These are phyloP conservation scores for Cantharis rufa DNA, from an alignment of 2,888 invertebrate species.

Conservation along the genomic window DNA sequence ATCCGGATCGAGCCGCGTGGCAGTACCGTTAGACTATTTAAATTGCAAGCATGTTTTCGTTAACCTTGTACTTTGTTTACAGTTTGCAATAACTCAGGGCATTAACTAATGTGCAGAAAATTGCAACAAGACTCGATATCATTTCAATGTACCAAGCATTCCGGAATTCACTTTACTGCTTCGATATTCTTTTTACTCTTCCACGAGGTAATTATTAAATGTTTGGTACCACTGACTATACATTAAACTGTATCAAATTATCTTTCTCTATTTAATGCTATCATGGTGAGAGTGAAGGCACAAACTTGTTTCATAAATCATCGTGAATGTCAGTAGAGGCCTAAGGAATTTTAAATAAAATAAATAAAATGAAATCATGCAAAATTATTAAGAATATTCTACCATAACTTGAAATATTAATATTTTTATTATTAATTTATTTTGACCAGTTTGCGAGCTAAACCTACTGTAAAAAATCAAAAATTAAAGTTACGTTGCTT, in stretches of 20 bases:
- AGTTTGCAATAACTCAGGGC: conserved; percentile 27
- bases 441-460: neutral
- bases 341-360: neutral
- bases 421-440: neutral
- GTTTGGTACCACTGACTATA: neutral
- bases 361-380: neutral
- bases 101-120: conserved; percentile 14
- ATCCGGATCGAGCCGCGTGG: conserved; percentile 42
- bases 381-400: neutral
- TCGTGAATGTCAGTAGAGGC: neutral
- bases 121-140: conserved; percentile 3
- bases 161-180: neutral
- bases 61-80: conserved; percentile 44
- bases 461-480: neutral
- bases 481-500: neutral
- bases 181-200: neutral
- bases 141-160: neutral
- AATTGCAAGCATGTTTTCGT: conserved; percentile 44
- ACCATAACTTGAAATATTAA: neutral
- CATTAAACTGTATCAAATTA: neutral
- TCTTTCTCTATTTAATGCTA: neutral
- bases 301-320: neutral
- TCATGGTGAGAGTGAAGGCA: neutral
- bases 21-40: conserved; percentile 45
- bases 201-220: neutral